Evolutionary conservation across 2,797 vertebrate genomes (phyloP), one percentile per base, ranked within the genome.

Genomic region (Eleutherodactylus coqui): DNA sequence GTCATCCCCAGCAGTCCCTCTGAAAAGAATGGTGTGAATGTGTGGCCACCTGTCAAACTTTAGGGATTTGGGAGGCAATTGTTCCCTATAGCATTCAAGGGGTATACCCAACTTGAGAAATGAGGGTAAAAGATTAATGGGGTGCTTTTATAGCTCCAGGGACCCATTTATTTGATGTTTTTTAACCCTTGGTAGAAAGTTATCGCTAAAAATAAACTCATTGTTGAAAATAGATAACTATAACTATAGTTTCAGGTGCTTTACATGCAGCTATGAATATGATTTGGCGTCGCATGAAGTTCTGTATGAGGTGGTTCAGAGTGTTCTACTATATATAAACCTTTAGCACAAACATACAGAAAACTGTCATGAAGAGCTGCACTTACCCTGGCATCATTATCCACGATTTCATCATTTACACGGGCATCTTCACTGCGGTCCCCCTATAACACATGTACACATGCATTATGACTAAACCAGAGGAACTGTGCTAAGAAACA

Each of bases 301-400:
- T 1, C 51, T 55, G 51, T 24, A 55, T 55, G 19, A n/a, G 1
- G 19, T n/a, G 51, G 5, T 55, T 55, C 9, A 1, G 5, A 17
- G 47, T 49, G 47, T 55, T n/a, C 21, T 55, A 24, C 4, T 55
- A 6, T 24, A 55, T 5, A 51, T 5, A 51, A 17, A 51, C 49
- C 49, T 51, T 51, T 60, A 60, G 58, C 10, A 29, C n/a, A 27
- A 27, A 60, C n/a, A 62, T 62, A 24, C 34, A 69, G 8, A 69
- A 19, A 21, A 38, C 2, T 38, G 8, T 13, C 58, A 29, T 62
- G 8, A 27, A n/a, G 6, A 41, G 4, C 6, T 73, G 0, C 11
- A 53, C 91, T 94, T 94, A 99, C 98, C 94, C 97, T 96, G 89
- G 98, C 97, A 89, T 99, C 97, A 0, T 90, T 94, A 91, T 99